Base-by-base conservation (phyloP, 2,113 vertebrate species). In the Gadus macrocephalus region DNA sequence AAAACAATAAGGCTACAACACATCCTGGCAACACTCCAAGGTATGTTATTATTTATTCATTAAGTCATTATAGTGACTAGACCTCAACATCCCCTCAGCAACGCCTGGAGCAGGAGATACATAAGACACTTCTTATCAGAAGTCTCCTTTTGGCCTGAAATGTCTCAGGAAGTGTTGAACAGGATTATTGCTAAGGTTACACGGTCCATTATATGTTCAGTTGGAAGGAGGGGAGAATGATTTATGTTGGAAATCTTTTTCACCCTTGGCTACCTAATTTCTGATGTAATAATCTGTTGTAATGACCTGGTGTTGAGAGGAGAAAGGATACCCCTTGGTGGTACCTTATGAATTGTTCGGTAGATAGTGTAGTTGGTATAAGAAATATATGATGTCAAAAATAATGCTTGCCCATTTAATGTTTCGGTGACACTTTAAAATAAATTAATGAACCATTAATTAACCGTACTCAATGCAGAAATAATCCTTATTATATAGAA, bases 41-140 rank as follows among this genome's bases (percentile, higher is more conserved):
- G 49, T 77, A 75, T 86, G 70, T 85, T 88, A 83, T 88, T 88
- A 83, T 88, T 88, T 89, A 90, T 90, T 89, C 83, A 89, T 87
- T 81, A 78, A 76, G 64, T 83, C 75, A 87, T 89, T 85, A 85
- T 67, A 69, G 87, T 83, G 88, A 80, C 72, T 49, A 49, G 42
- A 49, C 42, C 8, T 49, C 31, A 35, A 49, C 42, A 49, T 14
- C 42, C 42, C 42, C 42, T 75, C 28, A 5, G 71, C 77, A 79
- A 78, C 70, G 76, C 79, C 82, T 73, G 68, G 19, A 5, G 76
- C 27, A 61, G 59, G 73, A 75, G 70, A 83, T 77, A 83, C 74
- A 75, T 80, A 71, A 86, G 78, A 72, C 70, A 84, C n/a, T 56
- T 72, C 64, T 87, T 83, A 87, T 86, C 86, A 81, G 61, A 81